phyloP scores from a whole-genome alignment of 2,797 vertebrate genomes.

The Pelochelys cantorii region DNA sequence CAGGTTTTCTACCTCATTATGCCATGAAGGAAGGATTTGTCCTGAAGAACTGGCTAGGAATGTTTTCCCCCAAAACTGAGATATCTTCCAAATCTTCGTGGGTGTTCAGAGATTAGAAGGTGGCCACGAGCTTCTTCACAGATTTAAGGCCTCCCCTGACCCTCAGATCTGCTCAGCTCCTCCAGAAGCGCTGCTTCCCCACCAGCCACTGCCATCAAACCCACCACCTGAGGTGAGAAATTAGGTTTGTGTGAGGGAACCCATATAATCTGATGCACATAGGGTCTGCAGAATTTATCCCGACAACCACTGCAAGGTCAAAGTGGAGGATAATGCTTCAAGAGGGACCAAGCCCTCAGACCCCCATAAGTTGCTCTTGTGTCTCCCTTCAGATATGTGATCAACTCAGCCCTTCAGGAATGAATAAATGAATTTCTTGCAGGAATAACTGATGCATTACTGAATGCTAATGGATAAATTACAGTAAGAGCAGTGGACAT shows the following conservation, averaged over 20 bases:
- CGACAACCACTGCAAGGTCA: neutral
- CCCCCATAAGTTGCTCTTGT: neutral
- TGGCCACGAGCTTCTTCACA: neutral
- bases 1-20: neutral
- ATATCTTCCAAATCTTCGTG: neutral
- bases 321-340: neutral
- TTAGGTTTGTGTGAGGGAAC: fast-evolving
- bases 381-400: neutral
- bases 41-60: neutral
- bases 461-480: neutral
- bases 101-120: neutral
- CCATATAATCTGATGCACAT: neutral
- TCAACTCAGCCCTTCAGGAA: neutral
- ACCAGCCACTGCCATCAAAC: neutral
- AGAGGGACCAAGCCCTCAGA: neutral
- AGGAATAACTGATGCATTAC: fast-evolving
- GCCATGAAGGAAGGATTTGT: neutral
- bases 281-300: neutral
- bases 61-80: neutral
- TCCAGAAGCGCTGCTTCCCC: neutral
- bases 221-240: neutral
- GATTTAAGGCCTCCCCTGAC: neutral
- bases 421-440: neutral
- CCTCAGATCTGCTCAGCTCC: neutral
- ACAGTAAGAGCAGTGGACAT: neutral